A percentile compares a stretch with the other conserved stretches of the same genome.
These are phyloP conservation scores for Dryomyza anilis DNA, from an alignment of 2,888 invertebrate species.

Conservation along the genomic window DNA sequence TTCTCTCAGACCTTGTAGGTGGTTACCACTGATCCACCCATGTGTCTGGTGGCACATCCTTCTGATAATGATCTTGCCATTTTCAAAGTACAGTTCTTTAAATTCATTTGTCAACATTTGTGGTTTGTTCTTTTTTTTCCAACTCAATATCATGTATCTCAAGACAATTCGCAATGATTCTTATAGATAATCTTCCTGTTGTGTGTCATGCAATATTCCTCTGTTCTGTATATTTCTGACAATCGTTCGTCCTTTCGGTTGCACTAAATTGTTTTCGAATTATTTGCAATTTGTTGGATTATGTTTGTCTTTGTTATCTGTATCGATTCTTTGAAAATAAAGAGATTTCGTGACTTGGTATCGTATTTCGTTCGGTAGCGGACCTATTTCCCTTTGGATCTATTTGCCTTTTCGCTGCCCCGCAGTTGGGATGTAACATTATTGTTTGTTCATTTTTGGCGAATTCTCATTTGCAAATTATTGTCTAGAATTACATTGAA, in stretches of 20 bases:
- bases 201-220: no score
- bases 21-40: conserved; percentile 17
- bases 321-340: conserved; percentile 2
- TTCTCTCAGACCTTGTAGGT: not conserved
- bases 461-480: not conserved
- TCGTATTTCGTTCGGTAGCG: not conserved
- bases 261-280: conserved; percentile 19
- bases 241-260: not conserved
- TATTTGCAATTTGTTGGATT: conserved; percentile 21
- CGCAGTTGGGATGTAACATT: not conserved
- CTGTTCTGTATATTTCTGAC: not conserved
- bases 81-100: conserved; percentile 3
- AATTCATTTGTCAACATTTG: conserved; percentile 23
- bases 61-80: not conserved
- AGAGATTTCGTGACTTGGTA: conserved; percentile 12
- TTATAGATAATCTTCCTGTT: not conserved
- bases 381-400: not conserved
- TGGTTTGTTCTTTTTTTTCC: conserved; percentile 11
- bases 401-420: conserved; percentile 10
- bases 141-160: not conserved
- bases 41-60: not conserved
- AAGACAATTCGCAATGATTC: not conserved
- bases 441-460: no score
- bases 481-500: conserved; percentile 2
- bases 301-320: not conserved